Evolutionary conservation across 2,113 vertebrate species (phyloP).

Genomic region (Scopus umbretta): DNA sequence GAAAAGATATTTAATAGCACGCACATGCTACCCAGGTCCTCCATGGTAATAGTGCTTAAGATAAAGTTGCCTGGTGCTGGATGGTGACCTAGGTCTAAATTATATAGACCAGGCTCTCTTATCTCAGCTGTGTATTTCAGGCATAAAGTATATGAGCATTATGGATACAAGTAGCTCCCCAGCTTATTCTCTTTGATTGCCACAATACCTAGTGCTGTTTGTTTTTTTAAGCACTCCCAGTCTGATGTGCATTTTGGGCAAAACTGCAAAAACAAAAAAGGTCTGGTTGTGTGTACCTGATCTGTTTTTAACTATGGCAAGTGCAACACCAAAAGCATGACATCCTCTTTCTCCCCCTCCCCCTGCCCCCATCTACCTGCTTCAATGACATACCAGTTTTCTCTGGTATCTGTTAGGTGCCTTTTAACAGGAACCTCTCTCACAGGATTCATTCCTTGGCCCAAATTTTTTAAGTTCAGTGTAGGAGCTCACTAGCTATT

Average conservation of each 20-base stretch:
- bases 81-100: background rate
- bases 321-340: background rate
- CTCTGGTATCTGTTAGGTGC: background rate
- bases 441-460: background rate
- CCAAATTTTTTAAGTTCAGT: background rate
- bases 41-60: background rate
- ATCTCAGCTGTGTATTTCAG: background rate
- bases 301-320: background rate
- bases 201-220: background rate
- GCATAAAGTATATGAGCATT: background rate
- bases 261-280: background rate
- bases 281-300: too few species aligned
- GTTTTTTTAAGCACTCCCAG: background rate
- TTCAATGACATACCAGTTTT: background rate
- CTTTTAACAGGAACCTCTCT: background rate
- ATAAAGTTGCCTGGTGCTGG: background rate
- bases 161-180: background rate
- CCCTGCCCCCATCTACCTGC: accelerated
- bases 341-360: too few species aligned
- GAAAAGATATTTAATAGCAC: background rate
- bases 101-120: background rate
- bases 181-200: background rate
- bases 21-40: background rate
- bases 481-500: background rate
- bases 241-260: background rate